These are phyloP conservation scores for Sinohyriopsis cumingii DNA, from an alignment of 2,888 invertebrate genomes.

Conservation along the genomic window DNA sequence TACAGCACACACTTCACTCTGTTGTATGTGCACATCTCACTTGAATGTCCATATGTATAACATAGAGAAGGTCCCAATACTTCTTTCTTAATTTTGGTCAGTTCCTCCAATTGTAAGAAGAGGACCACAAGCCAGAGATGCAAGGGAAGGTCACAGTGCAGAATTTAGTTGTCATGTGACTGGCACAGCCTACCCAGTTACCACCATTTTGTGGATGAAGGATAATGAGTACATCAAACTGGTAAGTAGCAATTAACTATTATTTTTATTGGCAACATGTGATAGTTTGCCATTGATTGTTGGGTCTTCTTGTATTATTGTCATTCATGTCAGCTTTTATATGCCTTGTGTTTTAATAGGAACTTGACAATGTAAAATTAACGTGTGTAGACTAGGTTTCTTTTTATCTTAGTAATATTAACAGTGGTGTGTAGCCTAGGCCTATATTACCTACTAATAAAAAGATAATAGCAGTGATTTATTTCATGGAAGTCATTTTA, in stretches of 20 bases:
- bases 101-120: slow-evolving; percentile 77
- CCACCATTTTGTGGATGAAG: slow-evolving; percentile 78
- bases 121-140: slow-evolving; percentile 76
- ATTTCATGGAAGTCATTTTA: too few species aligned
- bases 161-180: slow-evolving; percentile 77
- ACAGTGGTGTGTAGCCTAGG: too few species aligned
- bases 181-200: slow-evolving; percentile 75
- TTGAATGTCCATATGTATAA: not conserved
- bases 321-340: too few species aligned
- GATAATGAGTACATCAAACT: slow-evolving; percentile 49
- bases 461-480: too few species aligned
- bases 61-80: not conserved
- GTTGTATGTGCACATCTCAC: too few species aligned
- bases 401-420: too few species aligned
- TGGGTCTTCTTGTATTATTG: too few species aligned
- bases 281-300: not conserved
- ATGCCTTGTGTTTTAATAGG: too few species aligned
- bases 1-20: too few species aligned
- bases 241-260: slow-evolving; percentile 35
- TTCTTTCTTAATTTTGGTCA: slow-evolving; percentile 67
- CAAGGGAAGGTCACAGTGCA: slow-evolving; percentile 80
- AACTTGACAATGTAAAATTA: too few species aligned
- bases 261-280: slow-evolving; percentile 4
- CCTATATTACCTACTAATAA: too few species aligned
- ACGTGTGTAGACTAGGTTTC: too few species aligned